Evolutionary conservation across 2,888 invertebrate genomes (phyloP), one percentile per base, ranked within the genome.

Genomic region (Drosophila emarginata): DNA sequence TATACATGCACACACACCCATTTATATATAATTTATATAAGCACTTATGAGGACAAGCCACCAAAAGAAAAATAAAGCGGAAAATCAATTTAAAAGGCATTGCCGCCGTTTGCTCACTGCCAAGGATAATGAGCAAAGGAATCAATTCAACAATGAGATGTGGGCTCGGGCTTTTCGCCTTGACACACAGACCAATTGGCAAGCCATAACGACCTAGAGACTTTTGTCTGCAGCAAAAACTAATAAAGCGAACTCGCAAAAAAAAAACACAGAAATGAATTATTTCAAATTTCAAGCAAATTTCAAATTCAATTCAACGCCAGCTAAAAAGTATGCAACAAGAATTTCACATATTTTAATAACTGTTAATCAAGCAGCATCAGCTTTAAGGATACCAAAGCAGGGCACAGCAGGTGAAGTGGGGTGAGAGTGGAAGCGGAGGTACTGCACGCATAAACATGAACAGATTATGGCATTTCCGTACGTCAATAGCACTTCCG

Each of bases 71-170:
- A 68, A 65, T 72, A 74, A 74, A 76, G 68, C 76, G 76, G 74
- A 80, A 80, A 80, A 84, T 79, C 80, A 84, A 81, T 84, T 80
- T 80, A 70, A 80, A 77, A 76, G 70, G 67, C 79, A 68, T 77
- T 79, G 76, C 54, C 28, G 45, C 14, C 14, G 39, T 32, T 32
- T 28, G 28, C 66, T 65, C 74, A 78, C 37, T 63, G 64, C 67
- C 84, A 80, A 84, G 77, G 79, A 79, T 78, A 80, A 81, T 84
- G 79, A 82, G 78, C 23, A 51, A 15, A 45, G 37, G 54, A 57
- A 66, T 67, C 67, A 64, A 57, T 12, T n/a, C 9, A 9, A 15
- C 57, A 50, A 37, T 40, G 53, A 45, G 45, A 45, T 45, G 18
- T 45, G 18, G 45, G 18, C 45, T 21, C 18, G 18, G n/a, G 40